Conservation (phyloP, 1,140 invertebrate genomes). For the Pectinophora gossypiella region DNA sequence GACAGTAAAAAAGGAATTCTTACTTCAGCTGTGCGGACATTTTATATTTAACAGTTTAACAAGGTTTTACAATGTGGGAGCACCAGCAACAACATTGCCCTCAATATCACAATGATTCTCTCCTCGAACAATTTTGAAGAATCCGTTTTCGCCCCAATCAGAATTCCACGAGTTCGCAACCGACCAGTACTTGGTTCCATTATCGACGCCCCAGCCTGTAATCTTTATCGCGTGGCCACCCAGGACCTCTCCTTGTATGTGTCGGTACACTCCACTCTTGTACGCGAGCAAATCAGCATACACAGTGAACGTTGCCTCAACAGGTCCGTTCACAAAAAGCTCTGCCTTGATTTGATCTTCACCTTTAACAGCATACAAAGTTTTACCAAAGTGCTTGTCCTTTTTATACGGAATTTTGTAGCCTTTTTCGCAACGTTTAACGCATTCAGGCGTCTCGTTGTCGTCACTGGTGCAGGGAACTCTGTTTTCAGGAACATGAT, state of each 20-base stretch:
- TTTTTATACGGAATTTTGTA: background rate
- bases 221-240: constrained; percentile 93
- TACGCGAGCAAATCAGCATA: constrained; percentile 90
- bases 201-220: constrained; percentile 88
- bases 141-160: constrained; percentile 88
- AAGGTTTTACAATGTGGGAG: background rate
- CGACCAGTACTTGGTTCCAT: constrained; percentile 87
- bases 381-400: background rate
- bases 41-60: too few species aligned
- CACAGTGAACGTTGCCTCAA: constrained; percentile 64
- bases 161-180: constrained; percentile 93
- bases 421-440: background rate
- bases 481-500: background rate
- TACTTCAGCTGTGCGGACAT: too few species aligned
- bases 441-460: background rate
- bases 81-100: constrained; percentile 80
- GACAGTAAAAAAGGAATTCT: too few species aligned
- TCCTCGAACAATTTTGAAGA: constrained; percentile 89
- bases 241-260: constrained; percentile 80
- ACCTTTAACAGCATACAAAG: background rate
- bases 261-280: constrained; percentile 88
- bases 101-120: constrained; percentile 90
- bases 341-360: background rate
- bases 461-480: background rate
- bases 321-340: background rate